Conservation (phyloP, 2,888 invertebrate genomes). For the Pseudococcus jackbeardsleyi region DNA sequence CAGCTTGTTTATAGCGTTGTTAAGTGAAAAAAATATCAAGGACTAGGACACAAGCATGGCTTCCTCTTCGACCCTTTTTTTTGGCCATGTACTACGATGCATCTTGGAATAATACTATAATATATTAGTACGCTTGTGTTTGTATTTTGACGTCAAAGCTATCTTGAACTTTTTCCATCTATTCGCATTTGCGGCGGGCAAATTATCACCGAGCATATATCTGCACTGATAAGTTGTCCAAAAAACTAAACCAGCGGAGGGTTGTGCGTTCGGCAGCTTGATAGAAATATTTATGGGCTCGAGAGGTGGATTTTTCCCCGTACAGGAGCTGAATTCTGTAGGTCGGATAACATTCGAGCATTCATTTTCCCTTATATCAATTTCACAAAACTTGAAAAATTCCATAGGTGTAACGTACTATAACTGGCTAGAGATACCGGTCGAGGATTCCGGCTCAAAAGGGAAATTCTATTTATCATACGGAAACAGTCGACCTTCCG, state of each 20-base stretch:
- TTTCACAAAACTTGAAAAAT: not conserved
- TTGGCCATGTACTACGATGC: not conserved
- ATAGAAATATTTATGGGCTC: constrained; percentile 33
- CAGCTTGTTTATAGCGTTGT: not conserved
- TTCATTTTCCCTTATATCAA: constrained; percentile 31
- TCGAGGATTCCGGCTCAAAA: not conserved
- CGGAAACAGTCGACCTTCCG: not conserved
- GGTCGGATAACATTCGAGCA: not conserved
- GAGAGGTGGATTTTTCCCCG: not conserved
- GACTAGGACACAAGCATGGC: not conserved
- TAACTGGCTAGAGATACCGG: not conserved
- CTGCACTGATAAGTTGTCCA: not conserved
- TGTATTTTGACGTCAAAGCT: not conserved
- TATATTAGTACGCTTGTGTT: no score
- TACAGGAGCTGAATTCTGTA: no score
- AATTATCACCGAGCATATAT: not conserved
- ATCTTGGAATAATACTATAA: not conserved
- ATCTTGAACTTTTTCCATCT: not conserved
- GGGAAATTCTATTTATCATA: constrained; percentile 34
- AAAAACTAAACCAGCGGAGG: not conserved
- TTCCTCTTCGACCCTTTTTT: not conserved
- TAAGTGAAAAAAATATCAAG: constrained; percentile 15
- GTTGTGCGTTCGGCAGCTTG: not conserved
- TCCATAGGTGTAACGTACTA: not conserved
- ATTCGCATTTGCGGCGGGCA: not conserved